Evolutionary conservation across 1,140 invertebrate species (phyloP), one percentile per base, ranked within the genome.

Genomic region (Trichogramma pretiosum): DNA sequence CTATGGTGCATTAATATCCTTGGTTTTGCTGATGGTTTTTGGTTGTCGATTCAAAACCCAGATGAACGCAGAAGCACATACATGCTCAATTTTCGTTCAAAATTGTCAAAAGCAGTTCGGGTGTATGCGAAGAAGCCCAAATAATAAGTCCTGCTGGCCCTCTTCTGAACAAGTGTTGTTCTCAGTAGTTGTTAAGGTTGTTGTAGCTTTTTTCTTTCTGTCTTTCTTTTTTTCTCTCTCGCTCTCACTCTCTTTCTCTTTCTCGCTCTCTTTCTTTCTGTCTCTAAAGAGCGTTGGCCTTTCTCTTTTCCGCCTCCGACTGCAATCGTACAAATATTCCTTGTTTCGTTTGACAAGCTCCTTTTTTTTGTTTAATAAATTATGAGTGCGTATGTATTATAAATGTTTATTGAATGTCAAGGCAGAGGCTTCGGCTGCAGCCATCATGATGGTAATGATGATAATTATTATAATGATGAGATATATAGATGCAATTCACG

Each of bases 271-370:
- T 33, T 14, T 43, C 26, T 16, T 35, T 38, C n/a, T 46, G 43
- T 23, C 42, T 35, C 43, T 43, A 52, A 42, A 52, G 44, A 52
- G 45, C 44, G 47, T 46, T 52, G 50, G 50, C 45, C 50, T 47
- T 52, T 45, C 50, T 52, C 28, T 47, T 43, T 38, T 46, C 50
- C 34, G 50, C 46, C 39, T 52, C 45, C 32, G 49, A 46, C 50
- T 52, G 50, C 35, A 52, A 52, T 47, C 45, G 50, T 47, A 52
- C 39, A 52, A 47, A 47, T 23, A 47, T 52, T 42, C 34, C 18
- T 47, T 35, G 44, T 42, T 24, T 50, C 11, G 16, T 41, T 35
- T 51, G n/a, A n/a, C 34, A 46, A 37, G 40, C 26, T 39, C 26
- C 21, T 30, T 51, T 46, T 46, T 36, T 2, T 19, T 7, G 10